Conservation (phyloP, 2,113 vertebrate genomes). For the Poecilia latipinna region DNA sequence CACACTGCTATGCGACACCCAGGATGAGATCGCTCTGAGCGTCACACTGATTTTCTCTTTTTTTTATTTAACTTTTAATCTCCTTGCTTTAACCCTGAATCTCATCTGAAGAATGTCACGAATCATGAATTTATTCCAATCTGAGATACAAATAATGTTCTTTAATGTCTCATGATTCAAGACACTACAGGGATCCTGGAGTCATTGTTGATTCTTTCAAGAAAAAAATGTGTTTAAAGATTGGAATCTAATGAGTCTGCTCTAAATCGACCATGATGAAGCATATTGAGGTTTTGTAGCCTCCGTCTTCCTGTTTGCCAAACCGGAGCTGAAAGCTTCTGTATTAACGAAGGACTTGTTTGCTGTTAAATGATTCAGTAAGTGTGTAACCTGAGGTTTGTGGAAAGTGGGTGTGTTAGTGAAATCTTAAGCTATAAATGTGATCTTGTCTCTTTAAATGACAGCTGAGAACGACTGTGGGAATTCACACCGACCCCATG, state of each 20-base stretch:
- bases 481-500: background rate
- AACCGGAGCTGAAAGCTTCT: background rate
- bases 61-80: background rate
- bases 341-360: conserved; percentile 23
- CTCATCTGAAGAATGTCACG: background rate
- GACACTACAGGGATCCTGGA: background rate
- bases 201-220: background rate
- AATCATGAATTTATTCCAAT: background rate
- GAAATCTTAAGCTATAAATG: conserved; percentile 22
- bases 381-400: conserved; percentile 35
- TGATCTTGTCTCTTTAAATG: conserved; percentile 12
- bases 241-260: background rate
- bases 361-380: conserved; percentile 49
- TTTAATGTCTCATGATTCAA: background rate
- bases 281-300: no score
- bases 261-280: background rate
- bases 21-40: background rate
- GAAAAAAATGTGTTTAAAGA: background rate
- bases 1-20: conserved; percentile 1
- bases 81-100: background rate
- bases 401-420: conserved; percentile 7
- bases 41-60: background rate
- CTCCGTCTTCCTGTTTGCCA: background rate
- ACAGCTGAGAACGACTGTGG: conserved; percentile 6
- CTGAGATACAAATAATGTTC: background rate